Percentiles rank a stretch among this genome's conserved stretches.
phyloP scores from a whole-genome alignment of 2,888 invertebrate species.

The Cataglyphis cursor region DNA sequence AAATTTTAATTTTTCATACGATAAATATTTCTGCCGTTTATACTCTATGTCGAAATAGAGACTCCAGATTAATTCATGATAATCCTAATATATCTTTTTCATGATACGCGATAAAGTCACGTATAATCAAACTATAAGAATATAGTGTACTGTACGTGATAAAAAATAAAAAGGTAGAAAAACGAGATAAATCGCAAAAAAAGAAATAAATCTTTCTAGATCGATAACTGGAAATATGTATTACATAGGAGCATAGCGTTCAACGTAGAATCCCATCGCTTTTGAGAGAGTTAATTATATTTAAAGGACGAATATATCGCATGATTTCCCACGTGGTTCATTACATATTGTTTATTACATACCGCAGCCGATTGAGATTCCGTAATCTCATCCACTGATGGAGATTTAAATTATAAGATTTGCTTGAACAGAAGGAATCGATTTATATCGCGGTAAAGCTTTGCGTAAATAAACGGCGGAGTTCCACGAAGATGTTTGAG shows the following conservation, averaged over 20 bases:
- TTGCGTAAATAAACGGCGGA: constrained; percentile 7
- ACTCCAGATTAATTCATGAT: neutral
- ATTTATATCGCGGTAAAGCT: constrained; percentile 41
- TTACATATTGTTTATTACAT: constrained; percentile 15
- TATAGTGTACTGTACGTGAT: neutral
- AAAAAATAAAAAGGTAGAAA: constrained; percentile 20
- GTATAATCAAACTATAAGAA: neutral
- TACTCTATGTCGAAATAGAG: no score
- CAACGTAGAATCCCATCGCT: neutral
- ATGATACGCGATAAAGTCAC: neutral
- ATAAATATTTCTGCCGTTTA: neutral
- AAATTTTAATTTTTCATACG: constrained; percentile 1
- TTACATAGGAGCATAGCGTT: neutral
- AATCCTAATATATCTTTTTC: neutral
- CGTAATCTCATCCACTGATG: constrained; percentile 19
- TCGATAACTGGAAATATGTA: constrained; percentile 18
- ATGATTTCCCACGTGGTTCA: constrained; percentile 51
- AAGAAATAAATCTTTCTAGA: constrained; percentile 4
- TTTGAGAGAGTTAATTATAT: constrained; percentile 24
- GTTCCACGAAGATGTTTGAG: constrained; percentile 10
- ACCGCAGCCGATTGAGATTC: constrained; percentile 28
- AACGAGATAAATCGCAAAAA: neutral
- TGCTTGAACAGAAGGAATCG: constrained; percentile 14
- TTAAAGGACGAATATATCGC: constrained; percentile 36
- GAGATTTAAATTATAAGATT: neutral